Conservation (phyloP, 2,113 vertebrate genomes). For the Coreoperca whiteheadi region DNA sequence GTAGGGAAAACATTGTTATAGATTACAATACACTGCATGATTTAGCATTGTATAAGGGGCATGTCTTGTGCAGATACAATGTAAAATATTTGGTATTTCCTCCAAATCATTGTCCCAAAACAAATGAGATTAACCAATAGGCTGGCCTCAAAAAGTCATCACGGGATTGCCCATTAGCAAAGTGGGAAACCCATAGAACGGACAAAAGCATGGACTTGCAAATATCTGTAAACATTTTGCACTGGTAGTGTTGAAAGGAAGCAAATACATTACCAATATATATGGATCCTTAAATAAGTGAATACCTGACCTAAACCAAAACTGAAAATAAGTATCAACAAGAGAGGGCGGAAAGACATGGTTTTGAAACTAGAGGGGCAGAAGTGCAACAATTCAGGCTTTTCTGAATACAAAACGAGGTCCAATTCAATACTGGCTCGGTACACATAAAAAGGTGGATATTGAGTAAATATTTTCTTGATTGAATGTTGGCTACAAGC, state of each 20-base stretch:
- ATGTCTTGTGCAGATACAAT: background rate
- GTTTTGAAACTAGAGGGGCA: background rate
- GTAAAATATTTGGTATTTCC: background rate
- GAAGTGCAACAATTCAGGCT: background rate
- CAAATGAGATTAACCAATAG: background rate
- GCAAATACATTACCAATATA: too few relatives aligned
- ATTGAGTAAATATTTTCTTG: slow-evolving; percentile 39
- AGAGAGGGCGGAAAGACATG: background rate
- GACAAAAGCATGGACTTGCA: background rate
- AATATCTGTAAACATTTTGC: background rate
- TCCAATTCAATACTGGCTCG: background rate
- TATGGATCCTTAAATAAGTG: too few relatives aligned
- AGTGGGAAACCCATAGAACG: background rate
- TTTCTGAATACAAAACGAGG: slow-evolving; percentile 15
- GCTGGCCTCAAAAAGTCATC: background rate
- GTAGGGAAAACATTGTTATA: background rate
- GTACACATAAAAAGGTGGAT: slow-evolving; percentile 21
- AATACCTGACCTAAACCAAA: background rate
- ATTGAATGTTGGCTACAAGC: slow-evolving; percentile 41
- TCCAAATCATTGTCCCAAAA: background rate
- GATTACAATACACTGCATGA: background rate
- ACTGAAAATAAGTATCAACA: background rate
- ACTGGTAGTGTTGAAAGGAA: background rate
- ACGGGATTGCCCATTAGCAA: background rate
- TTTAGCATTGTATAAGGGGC: background rate